Percentiles rank a stretch among this genome's conserved stretches.
Evolutionary conservation across 2,113 vertebrate species (phyloP).

Genomic region (Eolophus roseicapilla): DNA sequence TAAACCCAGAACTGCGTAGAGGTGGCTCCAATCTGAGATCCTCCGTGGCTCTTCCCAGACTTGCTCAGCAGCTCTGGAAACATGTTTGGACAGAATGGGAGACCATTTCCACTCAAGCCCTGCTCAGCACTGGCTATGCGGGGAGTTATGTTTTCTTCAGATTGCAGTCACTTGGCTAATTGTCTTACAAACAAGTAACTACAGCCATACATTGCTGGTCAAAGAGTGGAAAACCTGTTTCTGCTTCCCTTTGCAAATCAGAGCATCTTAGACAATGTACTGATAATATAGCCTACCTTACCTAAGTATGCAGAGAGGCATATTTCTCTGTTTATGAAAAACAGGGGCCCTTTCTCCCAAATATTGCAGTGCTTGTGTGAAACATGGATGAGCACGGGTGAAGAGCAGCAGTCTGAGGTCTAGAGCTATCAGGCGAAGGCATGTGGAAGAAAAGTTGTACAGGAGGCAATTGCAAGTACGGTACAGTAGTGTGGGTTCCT

Average conservation of each 20-base stretch:
- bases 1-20: not conserved
- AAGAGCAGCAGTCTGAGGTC: not conserved
- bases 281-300: not conserved
- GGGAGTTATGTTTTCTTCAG: not conserved
- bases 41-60: not conserved
- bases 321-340: not conserved
- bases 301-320: not conserved
- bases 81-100: fast-evolving
- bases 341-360: not conserved
- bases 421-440: not conserved
- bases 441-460: not conserved
- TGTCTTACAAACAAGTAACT: not conserved
- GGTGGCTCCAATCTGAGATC: not conserved
- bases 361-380: not conserved
- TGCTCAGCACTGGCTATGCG: not conserved
- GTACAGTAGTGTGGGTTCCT: not conserved
- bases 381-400: not conserved
- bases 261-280: not conserved
- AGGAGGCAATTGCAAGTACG: not conserved
- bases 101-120: fast-evolving
- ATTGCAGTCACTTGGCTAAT: not conserved
- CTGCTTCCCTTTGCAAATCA: not conserved
- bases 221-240: not conserved
- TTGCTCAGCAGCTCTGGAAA: not conserved
- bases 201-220: not conserved